These are phyloP conservation scores for Troilus luridus DNA, from an alignment of 2,888 invertebrate genomes.

Conservation along the genomic window DNA sequence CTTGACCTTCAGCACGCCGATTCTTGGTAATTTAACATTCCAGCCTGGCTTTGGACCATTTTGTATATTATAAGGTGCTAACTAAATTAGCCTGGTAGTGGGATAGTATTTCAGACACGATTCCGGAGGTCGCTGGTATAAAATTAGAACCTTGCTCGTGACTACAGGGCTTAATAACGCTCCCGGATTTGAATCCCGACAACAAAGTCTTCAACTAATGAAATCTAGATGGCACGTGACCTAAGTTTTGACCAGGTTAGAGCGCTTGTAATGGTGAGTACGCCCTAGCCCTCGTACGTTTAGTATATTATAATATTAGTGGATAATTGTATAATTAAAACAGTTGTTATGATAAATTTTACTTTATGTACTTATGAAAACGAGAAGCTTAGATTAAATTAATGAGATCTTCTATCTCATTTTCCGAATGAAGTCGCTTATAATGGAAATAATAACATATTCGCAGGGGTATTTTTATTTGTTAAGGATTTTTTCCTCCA, in stretches of 20 bases:
- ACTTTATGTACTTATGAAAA: too few species aligned
- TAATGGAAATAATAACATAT: too few species aligned
- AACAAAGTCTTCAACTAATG: slow-evolving; percentile 30
- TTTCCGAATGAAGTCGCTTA: too few species aligned
- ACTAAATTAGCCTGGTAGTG: not conserved
- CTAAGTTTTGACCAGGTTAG: not conserved
- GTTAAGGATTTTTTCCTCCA: too few species aligned
- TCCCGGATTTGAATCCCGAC: slow-evolving; percentile 21
- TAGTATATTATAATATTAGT: not conserved
- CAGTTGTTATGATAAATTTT: not conserved
- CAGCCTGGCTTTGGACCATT: not conserved
- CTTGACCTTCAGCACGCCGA: not conserved
- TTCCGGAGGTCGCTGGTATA: not conserved
- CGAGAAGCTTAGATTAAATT: too few species aligned
- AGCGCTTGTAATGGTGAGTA: not conserved
- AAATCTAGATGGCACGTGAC: slow-evolving; percentile 32
- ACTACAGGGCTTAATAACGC: slow-evolving; percentile 9
- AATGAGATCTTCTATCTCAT: too few species aligned
- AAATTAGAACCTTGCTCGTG: slow-evolving; percentile 32
- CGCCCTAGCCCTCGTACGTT: not conserved
- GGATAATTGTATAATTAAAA: not conserved
- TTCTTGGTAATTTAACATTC: not conserved
- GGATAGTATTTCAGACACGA: slow-evolving; percentile 15
- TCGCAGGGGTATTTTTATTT: too few species aligned
- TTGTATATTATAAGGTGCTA: not conserved